phyloP scores from a whole-genome alignment of 2,797 vertebrate genomes.

The Anniella stebbinsi region DNA sequence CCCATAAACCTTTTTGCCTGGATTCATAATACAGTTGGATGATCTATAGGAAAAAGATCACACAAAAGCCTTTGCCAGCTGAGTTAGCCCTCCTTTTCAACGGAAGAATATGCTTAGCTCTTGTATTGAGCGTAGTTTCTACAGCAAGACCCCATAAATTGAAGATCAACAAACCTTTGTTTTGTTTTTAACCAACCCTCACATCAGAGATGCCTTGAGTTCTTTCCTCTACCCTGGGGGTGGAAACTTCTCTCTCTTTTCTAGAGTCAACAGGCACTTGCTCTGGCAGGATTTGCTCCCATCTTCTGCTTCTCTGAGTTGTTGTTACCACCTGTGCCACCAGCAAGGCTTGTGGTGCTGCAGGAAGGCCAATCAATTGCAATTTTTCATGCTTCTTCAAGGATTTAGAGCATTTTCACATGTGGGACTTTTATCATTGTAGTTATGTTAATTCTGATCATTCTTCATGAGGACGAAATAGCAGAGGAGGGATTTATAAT shows the following conservation, averaged over 20 bases:
- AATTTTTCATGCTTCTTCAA: neutral
- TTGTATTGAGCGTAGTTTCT: neutral
- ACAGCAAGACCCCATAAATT: accelerated
- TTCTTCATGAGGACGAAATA: neutral
- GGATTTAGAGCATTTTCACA: neutral
- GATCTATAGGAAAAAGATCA: conserved; percentile 1
- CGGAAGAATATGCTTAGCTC: neutral
- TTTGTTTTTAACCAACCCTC: neutral
- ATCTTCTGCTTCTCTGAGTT: neutral
- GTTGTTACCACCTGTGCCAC: neutral
- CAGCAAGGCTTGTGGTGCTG: neutral
- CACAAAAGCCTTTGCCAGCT: conserved; percentile 4
- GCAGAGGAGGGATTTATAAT: neutral
- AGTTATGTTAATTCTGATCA: neutral
- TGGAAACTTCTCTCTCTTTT: neutral
- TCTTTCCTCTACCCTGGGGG: neutral
- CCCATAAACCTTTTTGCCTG: conserved; percentile 31
- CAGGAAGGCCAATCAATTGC: neutral
- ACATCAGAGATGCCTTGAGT: neutral
- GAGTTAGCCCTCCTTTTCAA: neutral
- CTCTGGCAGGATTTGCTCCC: neutral
- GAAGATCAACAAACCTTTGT: neutral
- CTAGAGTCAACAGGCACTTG: neutral
- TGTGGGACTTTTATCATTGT: neutral
- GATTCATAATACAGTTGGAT: conserved; percentile 9